phyloP scores from a whole-genome alignment of 2,797 vertebrate species.

The Cyclura pinguis region DNA sequence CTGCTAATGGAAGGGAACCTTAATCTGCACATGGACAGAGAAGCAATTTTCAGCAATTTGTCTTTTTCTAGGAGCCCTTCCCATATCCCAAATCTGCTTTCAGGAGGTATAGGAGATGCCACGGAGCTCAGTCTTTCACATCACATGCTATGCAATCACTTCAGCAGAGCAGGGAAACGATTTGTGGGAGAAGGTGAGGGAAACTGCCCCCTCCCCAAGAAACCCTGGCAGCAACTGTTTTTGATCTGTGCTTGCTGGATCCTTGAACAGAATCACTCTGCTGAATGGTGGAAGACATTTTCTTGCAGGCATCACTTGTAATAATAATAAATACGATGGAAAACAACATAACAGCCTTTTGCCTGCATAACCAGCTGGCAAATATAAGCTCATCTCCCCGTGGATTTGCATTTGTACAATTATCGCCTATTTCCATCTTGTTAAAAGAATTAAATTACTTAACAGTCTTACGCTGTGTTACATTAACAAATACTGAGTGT shows the following conservation, averaged over 20 bases:
- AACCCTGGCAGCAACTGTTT: not conserved
- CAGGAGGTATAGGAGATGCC: not conserved
- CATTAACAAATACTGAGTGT: not conserved
- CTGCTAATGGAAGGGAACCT: not conserved
- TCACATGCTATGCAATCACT: not conserved
- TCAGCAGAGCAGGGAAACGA: not conserved
- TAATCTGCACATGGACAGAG: not conserved
- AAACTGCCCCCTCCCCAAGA: too few species aligned
- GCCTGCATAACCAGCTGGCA: not conserved
- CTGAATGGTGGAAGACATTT: not conserved
- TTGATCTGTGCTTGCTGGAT: not conserved
- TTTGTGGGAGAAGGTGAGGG: too few species aligned
- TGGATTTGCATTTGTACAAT: conserved; percentile 32
- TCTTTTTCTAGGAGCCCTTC: not conserved
- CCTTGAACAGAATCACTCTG: not conserved
- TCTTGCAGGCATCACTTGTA: not conserved
- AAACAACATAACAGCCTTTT: not conserved
- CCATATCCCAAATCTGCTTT: not conserved
- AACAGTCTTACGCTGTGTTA: conserved; percentile 12
- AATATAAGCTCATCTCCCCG: conserved; percentile 7
- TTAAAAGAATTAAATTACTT: conserved; percentile 37
- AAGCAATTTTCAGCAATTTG: not conserved
- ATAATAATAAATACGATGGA: not conserved
- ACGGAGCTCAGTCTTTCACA: not conserved
- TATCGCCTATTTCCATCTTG: conserved; percentile 32